Percentiles rank a stretch among this genome's conserved stretches.
phyloP scores from a whole-genome alignment of 2,797 vertebrate species.

The Pseudomugil tenellus region DNA sequence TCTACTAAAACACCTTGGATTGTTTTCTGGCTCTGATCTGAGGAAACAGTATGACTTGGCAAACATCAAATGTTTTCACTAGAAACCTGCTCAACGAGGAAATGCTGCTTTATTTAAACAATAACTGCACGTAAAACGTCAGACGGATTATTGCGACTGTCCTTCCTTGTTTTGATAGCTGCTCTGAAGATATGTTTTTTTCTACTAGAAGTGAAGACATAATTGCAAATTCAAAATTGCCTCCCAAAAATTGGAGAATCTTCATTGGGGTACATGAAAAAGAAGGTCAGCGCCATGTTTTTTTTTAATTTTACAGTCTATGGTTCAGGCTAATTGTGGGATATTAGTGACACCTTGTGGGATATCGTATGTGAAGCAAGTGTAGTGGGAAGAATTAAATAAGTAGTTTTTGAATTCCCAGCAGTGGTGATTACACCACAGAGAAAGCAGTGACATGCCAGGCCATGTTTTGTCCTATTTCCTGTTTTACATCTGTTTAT shows the following conservation, averaged over 20 bases:
- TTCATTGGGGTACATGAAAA: neutral
- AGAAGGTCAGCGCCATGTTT: neutral
- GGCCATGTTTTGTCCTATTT: neutral
- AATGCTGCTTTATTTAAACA: slow-evolving; percentile 45
- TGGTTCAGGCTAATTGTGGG: neutral
- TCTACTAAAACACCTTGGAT: slow-evolving; percentile 13
- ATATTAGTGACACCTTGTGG: slow-evolving; percentile 61
- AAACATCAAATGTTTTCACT: slow-evolving; percentile 39
- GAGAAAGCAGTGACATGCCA: neutral
- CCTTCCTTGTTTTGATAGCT: slow-evolving; percentile 17
- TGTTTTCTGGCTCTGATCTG: slow-evolving; percentile 29
- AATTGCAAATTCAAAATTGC: neutral
- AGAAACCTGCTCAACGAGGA: slow-evolving; percentile 80
- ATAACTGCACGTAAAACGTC: neutral
- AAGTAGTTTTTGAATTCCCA: neutral
- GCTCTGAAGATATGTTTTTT: neutral
- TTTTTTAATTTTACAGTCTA: too few species aligned
- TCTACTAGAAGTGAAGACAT: neutral
- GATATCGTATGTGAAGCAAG: neutral
- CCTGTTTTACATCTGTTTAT: neutral
- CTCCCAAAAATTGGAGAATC: neutral
- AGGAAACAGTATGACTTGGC: slow-evolving; percentile 23
- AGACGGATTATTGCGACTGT: neutral
- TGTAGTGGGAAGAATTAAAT: neutral
- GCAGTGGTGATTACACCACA: fast-evolving